Evolutionary conservation across 2,888 invertebrate genomes (phyloP).

Genomic region (Dilophus febrilis): DNA sequence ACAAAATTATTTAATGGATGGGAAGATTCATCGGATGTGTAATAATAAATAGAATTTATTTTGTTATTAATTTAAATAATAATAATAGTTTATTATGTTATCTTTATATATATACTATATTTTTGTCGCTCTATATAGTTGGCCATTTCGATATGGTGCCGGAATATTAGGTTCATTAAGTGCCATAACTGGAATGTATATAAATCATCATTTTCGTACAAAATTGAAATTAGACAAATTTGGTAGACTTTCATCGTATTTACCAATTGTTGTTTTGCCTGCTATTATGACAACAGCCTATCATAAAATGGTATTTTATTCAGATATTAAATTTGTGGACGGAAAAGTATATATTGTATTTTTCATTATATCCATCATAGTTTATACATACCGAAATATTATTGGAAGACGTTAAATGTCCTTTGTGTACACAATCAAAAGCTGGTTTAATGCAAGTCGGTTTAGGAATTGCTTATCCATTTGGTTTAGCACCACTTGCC

Average conservation of each 20-base stretch:
- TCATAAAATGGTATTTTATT: slow-evolving; percentile 38
- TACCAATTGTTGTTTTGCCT: slow-evolving; percentile 44
- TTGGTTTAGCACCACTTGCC: slow-evolving; percentile 39
- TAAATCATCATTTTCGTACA: slow-evolving; percentile 45
- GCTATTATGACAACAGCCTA: slow-evolving; percentile 34
- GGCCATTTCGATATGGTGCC: slow-evolving; percentile 35
- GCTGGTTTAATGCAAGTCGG: slow-evolving; percentile 37
- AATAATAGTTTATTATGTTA: too few relatives aligned
- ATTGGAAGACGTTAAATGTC: slow-evolving; percentile 39
- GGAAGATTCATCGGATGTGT: slow-evolving; percentile 43
- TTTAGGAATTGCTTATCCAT: slow-evolving; percentile 40
- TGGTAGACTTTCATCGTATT: slow-evolving; percentile 40
- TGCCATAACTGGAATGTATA: slow-evolving; percentile 35
- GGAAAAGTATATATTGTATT: too few relatives aligned
- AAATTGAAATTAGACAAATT: slow-evolving; percentile 40
- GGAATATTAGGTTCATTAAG: slow-evolving; percentile 34
- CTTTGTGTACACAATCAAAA: slow-evolving; percentile 45
- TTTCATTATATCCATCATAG: too few relatives aligned
- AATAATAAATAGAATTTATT: slow-evolving; percentile 19
- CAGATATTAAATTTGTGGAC: too few relatives aligned
- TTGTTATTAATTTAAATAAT: not conserved
- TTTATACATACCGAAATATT: slow-evolving; percentile 38
- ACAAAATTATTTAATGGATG: slow-evolving; percentile 40
- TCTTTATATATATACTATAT: too few relatives aligned
- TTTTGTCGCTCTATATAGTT: slow-evolving; percentile 26